Conservation (phyloP, 2,888 invertebrate genomes). For the Synergus gifuensis region DNA sequence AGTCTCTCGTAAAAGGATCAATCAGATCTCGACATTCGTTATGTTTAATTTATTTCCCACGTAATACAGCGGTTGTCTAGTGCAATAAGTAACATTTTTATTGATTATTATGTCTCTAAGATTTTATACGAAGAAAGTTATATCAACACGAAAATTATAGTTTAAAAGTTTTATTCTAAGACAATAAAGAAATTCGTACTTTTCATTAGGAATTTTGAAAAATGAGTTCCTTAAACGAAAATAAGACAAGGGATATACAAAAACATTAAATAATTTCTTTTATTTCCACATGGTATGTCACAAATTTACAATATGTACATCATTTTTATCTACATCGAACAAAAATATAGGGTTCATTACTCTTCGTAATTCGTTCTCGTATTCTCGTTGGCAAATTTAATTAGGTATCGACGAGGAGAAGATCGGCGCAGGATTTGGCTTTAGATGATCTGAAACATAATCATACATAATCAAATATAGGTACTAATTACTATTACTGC, state of each 20-base stretch:
- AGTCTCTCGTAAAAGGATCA: constrained; percentile 69
- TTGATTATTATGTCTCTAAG: constrained; percentile 54
- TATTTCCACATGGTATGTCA: constrained; percentile 59
- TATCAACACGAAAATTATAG: constrained; percentile 52
- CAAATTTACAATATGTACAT: constrained; percentile 70
- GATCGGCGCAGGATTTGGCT: constrained; percentile 87
- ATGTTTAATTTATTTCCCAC: constrained; percentile 59
- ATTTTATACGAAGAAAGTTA: constrained; percentile 63
- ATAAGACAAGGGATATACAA: constrained; percentile 23
- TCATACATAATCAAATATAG: background rate
- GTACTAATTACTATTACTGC: background rate
- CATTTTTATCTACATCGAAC: constrained; percentile 47
- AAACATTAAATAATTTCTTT: constrained; percentile 62
- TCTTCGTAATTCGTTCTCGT: constrained; percentile 39
- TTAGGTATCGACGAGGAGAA: constrained; percentile 82
- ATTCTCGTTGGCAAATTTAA: background rate
- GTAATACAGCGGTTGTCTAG: constrained; percentile 56
- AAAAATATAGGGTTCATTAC: constrained; percentile 39
- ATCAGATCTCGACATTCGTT: constrained; percentile 64
- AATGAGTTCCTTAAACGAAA: background rate
- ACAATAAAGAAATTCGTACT: constrained; percentile 59
- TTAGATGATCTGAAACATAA: constrained; percentile 82
- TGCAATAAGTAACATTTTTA: constrained; percentile 58
- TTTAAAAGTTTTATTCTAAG: constrained; percentile 57
- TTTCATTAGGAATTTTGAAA: background rate